A percentile compares a stretch with the other conserved stretches of the same genome.
phyloP scores from a whole-genome alignment of 1,140 invertebrate genomes.

The Ips nitidus region DNA sequence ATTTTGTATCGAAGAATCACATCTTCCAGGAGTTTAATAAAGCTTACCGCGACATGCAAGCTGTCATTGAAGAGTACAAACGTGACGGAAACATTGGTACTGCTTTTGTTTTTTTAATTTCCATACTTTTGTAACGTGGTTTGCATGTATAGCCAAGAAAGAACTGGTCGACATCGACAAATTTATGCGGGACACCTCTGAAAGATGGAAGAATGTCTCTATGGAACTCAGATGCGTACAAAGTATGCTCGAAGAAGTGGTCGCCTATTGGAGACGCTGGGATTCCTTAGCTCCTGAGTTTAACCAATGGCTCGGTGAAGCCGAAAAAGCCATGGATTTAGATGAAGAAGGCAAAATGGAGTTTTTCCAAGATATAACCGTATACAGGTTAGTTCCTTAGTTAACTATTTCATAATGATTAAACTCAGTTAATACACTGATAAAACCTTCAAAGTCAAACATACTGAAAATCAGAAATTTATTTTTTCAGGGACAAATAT shows the following conservation, averaged over 20 bases:
- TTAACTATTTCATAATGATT: too few species aligned
- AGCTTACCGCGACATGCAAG: slow-evolving; percentile 88
- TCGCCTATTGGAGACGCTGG: slow-evolving; percentile 87
- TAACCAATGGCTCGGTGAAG: slow-evolving; percentile 76
- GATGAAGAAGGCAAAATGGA: slow-evolving; percentile 85
- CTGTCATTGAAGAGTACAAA: slow-evolving; percentile 89
- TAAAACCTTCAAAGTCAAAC: not conserved
- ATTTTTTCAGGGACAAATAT: slow-evolving; percentile 72
- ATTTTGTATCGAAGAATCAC: slow-evolving; percentile 87
- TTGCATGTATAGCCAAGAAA: slow-evolving; percentile 59
- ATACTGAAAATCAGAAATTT: not conserved
- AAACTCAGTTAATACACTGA: not conserved
- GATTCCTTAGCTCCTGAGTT: slow-evolving; percentile 71
- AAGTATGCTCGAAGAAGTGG: slow-evolving; percentile 85
- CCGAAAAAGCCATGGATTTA: slow-evolving; percentile 73
- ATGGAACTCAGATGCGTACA: slow-evolving; percentile 87
- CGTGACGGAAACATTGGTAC: slow-evolving; percentile 78
- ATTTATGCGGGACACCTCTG: slow-evolving; percentile 83
- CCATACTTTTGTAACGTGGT: not conserved
- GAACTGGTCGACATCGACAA: slow-evolving; percentile 77
- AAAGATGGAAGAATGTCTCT: slow-evolving; percentile 86
- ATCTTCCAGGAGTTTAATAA: slow-evolving; percentile 95
- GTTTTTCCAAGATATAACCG: slow-evolving; percentile 85
- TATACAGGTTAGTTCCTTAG: slow-evolving; percentile 59
- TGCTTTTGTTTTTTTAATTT: not conserved